Evolutionary conservation across 2,797 vertebrate species (phyloP).

Genomic region (Cygnus olor): DNA sequence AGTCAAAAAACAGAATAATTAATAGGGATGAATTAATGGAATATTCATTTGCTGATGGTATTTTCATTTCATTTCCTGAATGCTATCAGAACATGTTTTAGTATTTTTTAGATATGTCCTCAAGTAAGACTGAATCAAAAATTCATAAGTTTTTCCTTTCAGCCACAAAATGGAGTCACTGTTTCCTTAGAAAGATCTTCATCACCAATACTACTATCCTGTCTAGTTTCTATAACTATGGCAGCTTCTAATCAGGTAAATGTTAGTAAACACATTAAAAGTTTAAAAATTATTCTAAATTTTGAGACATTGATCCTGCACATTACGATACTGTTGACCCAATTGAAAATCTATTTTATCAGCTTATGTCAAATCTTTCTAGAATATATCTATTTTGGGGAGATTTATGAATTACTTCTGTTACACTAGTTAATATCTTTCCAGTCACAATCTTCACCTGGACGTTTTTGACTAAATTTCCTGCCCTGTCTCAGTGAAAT

Average conservation of each 20-base stretch:
- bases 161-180: neutral
- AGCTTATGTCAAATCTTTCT: neutral
- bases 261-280: neutral
- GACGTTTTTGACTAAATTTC: neutral
- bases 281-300: neutral
- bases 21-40: neutral
- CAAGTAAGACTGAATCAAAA: neutral
- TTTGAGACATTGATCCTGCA: neutral
- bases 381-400: accelerated
- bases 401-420: neutral
- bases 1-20: neutral
- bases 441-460: neutral
- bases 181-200: neutral
- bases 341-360: neutral
- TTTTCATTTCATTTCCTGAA: neutral
- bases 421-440: neutral
- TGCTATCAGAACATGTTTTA: neutral
- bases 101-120: neutral
- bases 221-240: neutral
- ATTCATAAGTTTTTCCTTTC: neutral
- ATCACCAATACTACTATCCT: neutral
- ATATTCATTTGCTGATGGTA: neutral
- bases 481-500: neutral
- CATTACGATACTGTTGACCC: neutral
- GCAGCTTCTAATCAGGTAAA: neutral